These are phyloP conservation scores for Globodera rostochiensis DNA, from an alignment of 1,140 invertebrate species.

Conservation along the genomic window DNA sequence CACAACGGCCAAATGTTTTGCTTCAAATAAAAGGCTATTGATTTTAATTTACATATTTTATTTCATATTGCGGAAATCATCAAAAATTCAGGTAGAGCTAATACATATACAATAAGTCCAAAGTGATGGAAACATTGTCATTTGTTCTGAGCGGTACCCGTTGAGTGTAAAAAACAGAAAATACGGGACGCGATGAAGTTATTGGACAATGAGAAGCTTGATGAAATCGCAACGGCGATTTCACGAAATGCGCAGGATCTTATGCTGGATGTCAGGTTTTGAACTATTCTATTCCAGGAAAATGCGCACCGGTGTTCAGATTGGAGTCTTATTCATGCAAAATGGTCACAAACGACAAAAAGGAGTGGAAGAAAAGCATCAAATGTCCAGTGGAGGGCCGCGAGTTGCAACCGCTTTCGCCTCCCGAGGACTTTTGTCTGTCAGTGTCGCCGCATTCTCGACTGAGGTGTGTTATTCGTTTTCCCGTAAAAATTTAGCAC, in stretches of 20 bases:
- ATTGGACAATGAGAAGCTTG: constrained; percentile 56
- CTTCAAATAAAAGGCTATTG: too few relatives aligned
- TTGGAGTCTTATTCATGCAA: constrained; percentile 64
- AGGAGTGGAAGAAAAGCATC: constrained; percentile 58
- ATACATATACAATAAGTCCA: too few relatives aligned
- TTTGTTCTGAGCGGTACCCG: constrained; percentile 18
- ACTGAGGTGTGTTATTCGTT: constrained; percentile 8
- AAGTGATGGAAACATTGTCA: constrained; percentile 17
- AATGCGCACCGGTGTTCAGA: constrained; percentile 38
- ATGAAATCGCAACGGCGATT: constrained; percentile 47
- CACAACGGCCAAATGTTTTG: too few relatives aligned
- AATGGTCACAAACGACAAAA: constrained; percentile 62
- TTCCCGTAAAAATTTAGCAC: background rate
- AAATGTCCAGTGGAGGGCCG: constrained; percentile 32
- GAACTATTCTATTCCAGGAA: constrained; percentile 7
- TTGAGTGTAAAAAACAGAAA: background rate
- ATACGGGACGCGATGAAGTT: constrained; percentile 52
- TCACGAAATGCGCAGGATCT: constrained; percentile 51
- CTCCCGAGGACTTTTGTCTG: constrained; percentile 51
- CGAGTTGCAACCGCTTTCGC: constrained; percentile 57
- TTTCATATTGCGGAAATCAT: too few relatives aligned
- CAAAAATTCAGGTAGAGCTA: too few relatives aligned
- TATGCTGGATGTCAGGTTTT: constrained; percentile 55
- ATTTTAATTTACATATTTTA: too few relatives aligned
- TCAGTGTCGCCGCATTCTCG: constrained; percentile 25